Base-by-base conservation (phyloP, 2,113 vertebrate genomes). In the Corythoichthys haematopterus region DNA sequence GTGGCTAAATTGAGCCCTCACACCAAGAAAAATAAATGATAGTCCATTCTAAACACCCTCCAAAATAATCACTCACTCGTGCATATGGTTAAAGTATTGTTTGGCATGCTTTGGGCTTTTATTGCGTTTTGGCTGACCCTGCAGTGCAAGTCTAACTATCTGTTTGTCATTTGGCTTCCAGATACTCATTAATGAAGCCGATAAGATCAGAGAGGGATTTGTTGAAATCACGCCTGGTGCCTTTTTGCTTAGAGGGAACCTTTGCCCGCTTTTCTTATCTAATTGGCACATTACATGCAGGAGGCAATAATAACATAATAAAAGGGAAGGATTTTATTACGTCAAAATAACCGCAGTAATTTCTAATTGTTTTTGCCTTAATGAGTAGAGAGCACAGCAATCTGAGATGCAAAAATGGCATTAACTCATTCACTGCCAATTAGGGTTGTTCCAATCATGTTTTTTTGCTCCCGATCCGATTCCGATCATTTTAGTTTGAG, bases 1-100 rank as follows among this genome's bases (percentile, higher is more conserved):
- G 62, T 28, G 75, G 76, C 6, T 53, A 70, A 84, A 68, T 15
- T 1, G 0, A 71, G 66, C 78, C 80, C 68, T 38, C 83, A 78
- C 80, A 81, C 50, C 65, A 69, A 68, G 70, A 51, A 48, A 9
- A 14, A 6, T 45, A 46, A 62, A 62, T 33, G 60, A 61, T 28
- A 43, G 16, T 61, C 59, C 59, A 43, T 61, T 43, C 4, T n/a
- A 40, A 60, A 20, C 59, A 11, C n/a, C 33, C 33, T 16, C 38
- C 38, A 12, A 45, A 40, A 61, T 61, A 45, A 61, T 43, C 58
- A 61, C 20, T 38, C 37, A 40, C 8, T 15, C 38, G 16, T 43
- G 38, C 37, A 61, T 43, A 55, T 13, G 52, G 37, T 9, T 33
- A 46, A 46, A 13, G 43, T 6, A 2, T n/a, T 9, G 10, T 57